Base-by-base conservation (phyloP, 2,888 invertebrate species). In the Strigamia maritima region DNA sequence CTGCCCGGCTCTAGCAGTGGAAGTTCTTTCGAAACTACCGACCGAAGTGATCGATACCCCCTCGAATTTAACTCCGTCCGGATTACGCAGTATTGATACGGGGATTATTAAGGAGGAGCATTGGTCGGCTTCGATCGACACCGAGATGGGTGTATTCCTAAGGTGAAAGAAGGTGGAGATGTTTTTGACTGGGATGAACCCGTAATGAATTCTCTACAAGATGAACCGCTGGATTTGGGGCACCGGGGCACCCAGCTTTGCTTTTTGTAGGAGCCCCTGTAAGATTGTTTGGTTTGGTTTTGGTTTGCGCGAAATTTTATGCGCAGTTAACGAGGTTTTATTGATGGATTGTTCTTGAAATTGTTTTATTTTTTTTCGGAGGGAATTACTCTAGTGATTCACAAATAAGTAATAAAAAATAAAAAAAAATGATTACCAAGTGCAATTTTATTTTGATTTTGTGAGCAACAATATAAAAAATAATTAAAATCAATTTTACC, bases 1-100 rank as follows among this genome's bases (percentile, higher is more conserved):
- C 0, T 99, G 99, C 85, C 99, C 99, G 0, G 94, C 97, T 1
- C 88, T 99, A 31, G 98, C 99, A 0, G 88, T 99, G 0, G 99
- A 99, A 87, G 99, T 99, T 24, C 89, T 99, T 35, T 96, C 96
- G 0, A 97, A 97, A 87, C 88, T 98, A 79, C 98, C 98, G 0
- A 92, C 92, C 80, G 90, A 81, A 81, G 83, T 82, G 4, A 81
- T 81, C 12, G 80, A 81, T 35, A 24, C 28, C 31, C 65, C 74
- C 0, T 22, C 75, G 16, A 54, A 77, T 28, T 31, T 22, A 49
- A 49, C 77, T 49, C 77, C 77, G 28, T 28, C 49, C 28, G 44
- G 24, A 44, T 24, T 24, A 14, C 81, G 83, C 24, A 79, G 78
- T n/a, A 81, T 82, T 54, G 82, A 81, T 75, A 82, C 81, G 44